Conservation (phyloP, 2,888 invertebrate genomes). For the Spilosoma lubricipeda region DNA sequence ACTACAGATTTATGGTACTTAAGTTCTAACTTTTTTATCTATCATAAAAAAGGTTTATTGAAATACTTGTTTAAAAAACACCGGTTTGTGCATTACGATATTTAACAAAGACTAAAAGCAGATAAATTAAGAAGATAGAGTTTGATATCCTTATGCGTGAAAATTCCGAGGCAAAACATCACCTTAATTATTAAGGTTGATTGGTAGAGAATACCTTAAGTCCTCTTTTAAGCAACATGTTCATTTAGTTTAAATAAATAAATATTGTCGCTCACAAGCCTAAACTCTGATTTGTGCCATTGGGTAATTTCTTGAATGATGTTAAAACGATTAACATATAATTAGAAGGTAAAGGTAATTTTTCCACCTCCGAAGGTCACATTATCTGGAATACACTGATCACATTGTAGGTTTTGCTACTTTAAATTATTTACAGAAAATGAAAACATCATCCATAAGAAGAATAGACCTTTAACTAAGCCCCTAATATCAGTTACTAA, state of each 20-base stretch:
- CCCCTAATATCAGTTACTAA: not conserved
- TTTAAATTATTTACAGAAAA: not conserved
- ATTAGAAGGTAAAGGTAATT: not conserved
- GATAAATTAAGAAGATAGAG: not conserved
- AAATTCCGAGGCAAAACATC: no score
- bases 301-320: not conserved
- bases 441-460: not conserved
- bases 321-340: not conserved
- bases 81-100: not conserved
- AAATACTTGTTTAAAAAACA: not conserved
- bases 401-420: not conserved
- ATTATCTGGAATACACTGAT: not conserved
- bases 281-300: not conserved
- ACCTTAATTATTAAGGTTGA: no score
- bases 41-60: not conserved
- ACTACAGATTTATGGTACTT: slow-evolving; percentile 22
- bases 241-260: no score
- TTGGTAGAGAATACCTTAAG: no score
- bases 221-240: no score
- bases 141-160: no score
- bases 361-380: not conserved
- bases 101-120: not conserved
- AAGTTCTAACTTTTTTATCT: slow-evolving; percentile 8
- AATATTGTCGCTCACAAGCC: not conserved
- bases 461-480: not conserved